Percentiles rank a stretch among this genome's conserved stretches.
Evolutionary conservation across 2,113 vertebrate species (phyloP).

Genomic region (Salvelinus alpinus): DNA sequence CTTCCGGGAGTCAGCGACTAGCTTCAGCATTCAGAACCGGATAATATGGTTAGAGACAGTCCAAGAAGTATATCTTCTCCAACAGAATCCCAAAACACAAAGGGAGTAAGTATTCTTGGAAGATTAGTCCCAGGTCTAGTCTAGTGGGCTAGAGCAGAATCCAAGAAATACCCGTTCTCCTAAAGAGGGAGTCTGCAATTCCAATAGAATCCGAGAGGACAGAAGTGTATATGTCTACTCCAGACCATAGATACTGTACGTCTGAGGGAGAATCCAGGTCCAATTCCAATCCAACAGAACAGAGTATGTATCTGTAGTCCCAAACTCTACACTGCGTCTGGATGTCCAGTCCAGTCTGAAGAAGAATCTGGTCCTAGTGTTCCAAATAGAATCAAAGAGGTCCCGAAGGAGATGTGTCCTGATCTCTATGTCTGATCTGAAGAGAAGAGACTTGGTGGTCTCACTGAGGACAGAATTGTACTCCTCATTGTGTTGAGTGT

Average conservation of each 20-base stretch:
- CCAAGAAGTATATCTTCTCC: neutral
- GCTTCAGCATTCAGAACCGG: conserved; percentile 27
- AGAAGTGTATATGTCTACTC: neutral
- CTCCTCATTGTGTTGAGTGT: conserved; percentile 55
- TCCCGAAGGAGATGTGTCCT: neutral
- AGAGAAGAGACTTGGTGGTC: conserved; percentile 17
- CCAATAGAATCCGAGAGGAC: neutral
- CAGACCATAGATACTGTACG: neutral
- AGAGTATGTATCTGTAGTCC: neutral
- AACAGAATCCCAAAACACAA: neutral
- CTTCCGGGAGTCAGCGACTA: conserved; percentile 43
- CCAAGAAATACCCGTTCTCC: neutral
- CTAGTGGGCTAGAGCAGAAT: neutral
- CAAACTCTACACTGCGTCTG: neutral
- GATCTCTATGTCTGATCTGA: neutral
- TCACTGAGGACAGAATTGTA: conserved; percentile 44
- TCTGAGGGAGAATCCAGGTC: neutral
- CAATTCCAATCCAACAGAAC: neutral
- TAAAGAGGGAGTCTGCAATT: neutral
- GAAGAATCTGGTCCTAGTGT: neutral
- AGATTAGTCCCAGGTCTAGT: neutral
- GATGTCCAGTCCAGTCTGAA: too few relatives aligned
- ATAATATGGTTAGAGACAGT: neutral
- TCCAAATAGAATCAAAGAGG: conserved; percentile 24
- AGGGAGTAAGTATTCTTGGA: neutral